Evolutionary conservation across 2,113 vertebrate genomes (phyloP).

Genomic region (Anarhynchus alexandrinus): DNA sequence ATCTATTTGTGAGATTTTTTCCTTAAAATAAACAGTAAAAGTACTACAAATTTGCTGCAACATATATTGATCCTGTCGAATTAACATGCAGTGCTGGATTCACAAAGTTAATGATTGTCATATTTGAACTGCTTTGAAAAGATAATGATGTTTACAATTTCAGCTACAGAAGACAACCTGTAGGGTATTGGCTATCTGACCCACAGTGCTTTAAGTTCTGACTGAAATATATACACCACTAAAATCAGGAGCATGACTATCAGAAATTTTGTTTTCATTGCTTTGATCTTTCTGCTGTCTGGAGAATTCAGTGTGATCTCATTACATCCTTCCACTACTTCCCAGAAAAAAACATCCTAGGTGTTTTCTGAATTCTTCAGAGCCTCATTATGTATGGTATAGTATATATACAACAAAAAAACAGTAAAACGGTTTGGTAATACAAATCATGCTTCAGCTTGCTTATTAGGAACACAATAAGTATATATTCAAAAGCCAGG

Average conservation of each 20-base stretch:
- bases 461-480: neutral
- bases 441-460: neutral
- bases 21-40: neutral
- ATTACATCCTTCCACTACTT: neutral
- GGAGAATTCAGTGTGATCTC: neutral
- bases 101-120: neutral
- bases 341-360: neutral
- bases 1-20: neutral
- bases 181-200: neutral
- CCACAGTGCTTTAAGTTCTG: neutral
- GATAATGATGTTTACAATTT: slow-evolving; percentile 21
- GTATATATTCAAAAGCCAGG: neutral
- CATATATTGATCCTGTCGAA: neutral
- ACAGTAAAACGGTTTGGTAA: neutral
- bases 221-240: neutral
- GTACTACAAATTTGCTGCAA: neutral
- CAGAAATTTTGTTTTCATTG: neutral
- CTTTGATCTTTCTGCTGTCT: neutral
- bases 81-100: neutral
- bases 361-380: neutral
- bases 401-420: neutral
- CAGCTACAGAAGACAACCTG: neutral
- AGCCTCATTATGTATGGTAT: neutral
- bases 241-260: neutral
- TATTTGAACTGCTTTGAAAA: slow-evolving; percentile 26